Evolutionary conservation across 2,797 vertebrate genomes (phyloP), one percentile per base, ranked within the genome.

Genomic region (Simalia tracyae): DNA sequence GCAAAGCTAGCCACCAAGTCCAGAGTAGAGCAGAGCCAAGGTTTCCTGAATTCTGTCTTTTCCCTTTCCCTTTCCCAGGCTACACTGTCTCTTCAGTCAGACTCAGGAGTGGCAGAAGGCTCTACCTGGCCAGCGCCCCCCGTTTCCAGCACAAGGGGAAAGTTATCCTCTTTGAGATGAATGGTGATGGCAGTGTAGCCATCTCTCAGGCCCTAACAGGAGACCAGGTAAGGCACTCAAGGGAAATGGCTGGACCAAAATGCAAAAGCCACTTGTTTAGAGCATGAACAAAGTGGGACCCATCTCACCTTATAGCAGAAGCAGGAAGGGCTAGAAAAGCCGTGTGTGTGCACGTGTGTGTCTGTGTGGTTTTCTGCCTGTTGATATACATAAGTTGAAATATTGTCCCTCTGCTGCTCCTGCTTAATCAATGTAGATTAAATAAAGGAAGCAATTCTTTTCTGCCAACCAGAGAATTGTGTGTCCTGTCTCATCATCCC

Each of bases 111-210:
- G 98, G 98, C 94, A 98, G 50, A 92, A 98, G 93, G 63, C 95
- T 99, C 11, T 98, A 98, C 0, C 97, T 99, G 31, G 98, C 99
- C 0, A 99, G 99, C 2, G 99, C 99, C 46, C 99, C 99, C 46
- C 98, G 99, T 3, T 99, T 99, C 96, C 98, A 98, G 96, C 99
- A 99, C 97, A 99, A 98, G 97, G 99, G 99, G 93, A 99, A 99
- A 96, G 98, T 99, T 4, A 98, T 99, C 90, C 96, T 99, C 91
- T 99, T 99, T 97, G 97, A 99, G 93, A 97, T 99, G 94, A 97
- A 95, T 46, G 64, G 97, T 36, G 31, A 94, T 0, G 98, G 98
- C 0, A 86, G 97, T 0, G 96, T 99, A 64, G 96, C 95, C 6
- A 98, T 99, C 14, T 97, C 97, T 4, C 99, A 99, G 96, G 98